Conservation (phyloP, 1,140 invertebrate genomes). For the Amphibalanus amphitrite region DNA sequence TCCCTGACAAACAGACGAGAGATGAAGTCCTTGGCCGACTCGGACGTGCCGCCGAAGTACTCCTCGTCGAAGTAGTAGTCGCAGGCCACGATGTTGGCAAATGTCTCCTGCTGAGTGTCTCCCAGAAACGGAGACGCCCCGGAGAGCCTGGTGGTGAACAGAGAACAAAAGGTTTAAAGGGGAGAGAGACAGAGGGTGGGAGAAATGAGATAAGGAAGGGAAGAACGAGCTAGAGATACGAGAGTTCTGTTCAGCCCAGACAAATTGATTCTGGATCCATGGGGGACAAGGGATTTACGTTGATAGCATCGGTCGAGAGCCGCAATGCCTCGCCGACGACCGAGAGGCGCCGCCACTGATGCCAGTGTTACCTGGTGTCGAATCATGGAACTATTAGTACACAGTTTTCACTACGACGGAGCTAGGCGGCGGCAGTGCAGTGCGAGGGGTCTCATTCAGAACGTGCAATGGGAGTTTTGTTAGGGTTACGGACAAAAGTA, state of each 20-base stretch:
- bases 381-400: neutral
- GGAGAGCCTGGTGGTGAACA: slow-evolving; percentile 27
- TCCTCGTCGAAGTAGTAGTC: slow-evolving; percentile 36
- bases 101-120: slow-evolving; percentile 37
- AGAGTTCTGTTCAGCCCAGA: too few species aligned
- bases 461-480: too few species aligned
- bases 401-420: neutral
- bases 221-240: too few species aligned
- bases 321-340: too few species aligned
- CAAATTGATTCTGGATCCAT: too few species aligned
- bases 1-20: slow-evolving; percentile 32
- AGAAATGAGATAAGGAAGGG: too few species aligned
- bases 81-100: slow-evolving; percentile 34
- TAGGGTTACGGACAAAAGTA: neutral
- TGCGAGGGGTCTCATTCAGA: too few species aligned
- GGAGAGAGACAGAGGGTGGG: too few species aligned
- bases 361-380: neutral
- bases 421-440: too few species aligned
- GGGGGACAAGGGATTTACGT: too few species aligned
- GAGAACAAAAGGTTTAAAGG: too few species aligned
- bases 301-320: too few species aligned
- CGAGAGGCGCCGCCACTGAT: neutral
- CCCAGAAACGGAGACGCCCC: slow-evolving; percentile 39
- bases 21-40: slow-evolving; percentile 39
- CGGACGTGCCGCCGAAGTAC: slow-evolving; percentile 32